Conservation (phyloP, 2,113 vertebrate species). For the Scalopus aquaticus region DNA sequence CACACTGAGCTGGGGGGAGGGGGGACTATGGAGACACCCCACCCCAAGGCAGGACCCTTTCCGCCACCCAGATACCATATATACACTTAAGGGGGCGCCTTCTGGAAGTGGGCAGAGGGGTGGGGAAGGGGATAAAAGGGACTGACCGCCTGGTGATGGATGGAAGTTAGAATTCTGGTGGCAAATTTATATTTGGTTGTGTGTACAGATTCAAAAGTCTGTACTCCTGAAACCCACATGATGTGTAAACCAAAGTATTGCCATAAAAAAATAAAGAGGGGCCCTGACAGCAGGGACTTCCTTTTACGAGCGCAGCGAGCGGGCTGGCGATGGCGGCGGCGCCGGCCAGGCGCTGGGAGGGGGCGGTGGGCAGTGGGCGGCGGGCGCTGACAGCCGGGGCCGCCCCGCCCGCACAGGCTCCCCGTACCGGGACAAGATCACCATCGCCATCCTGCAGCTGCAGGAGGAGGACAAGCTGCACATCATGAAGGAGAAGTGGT, state of each 20-base stretch:
- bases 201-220: not conserved
- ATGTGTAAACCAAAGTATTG: not conserved
- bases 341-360: not conserved
- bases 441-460: slow-evolving; percentile 97
- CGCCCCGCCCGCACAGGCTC: slow-evolving; percentile 87
- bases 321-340: not conserved
- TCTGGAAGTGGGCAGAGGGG: not conserved
- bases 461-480: slow-evolving; percentile 98
- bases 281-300: not conserved
- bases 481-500: slow-evolving; percentile 98
- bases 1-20: not conserved
- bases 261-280: not conserved
- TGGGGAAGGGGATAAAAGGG: not conserved
- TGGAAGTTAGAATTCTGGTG: not conserved
- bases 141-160: not conserved
- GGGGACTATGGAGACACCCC: not conserved
- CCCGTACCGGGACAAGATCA: slow-evolving; percentile 98
- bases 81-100: not conserved
- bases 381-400: not conserved
- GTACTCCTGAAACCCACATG: not conserved
- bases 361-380: accelerated
- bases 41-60: not conserved
- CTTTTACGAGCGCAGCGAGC: not conserved
- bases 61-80: not conserved
- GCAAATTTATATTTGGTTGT: no score